These are phyloP conservation scores for Cossypha dichroa DNA, from an alignment of 2,797 vertebrate species.

Conservation along the genomic window DNA sequence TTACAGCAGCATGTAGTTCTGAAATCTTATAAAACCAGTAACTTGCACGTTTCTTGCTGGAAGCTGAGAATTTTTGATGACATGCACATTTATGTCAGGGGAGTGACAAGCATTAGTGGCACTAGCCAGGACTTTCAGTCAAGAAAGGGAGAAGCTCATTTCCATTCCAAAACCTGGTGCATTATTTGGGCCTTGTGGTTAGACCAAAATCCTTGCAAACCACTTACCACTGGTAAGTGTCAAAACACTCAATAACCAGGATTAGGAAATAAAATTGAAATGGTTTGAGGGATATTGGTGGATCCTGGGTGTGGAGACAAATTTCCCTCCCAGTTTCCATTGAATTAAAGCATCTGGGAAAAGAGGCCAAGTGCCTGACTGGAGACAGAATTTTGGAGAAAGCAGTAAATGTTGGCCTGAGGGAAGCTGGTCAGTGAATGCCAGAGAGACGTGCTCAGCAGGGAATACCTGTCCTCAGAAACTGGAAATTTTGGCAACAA, in stretches of 20 bases:
- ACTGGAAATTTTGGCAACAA: neutral
- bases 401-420: neutral
- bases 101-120: neutral
- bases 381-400: neutral
- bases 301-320: neutral
- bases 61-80: neutral
- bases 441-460: no score
- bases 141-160: neutral
- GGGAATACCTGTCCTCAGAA: neutral
- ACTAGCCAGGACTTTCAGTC: neutral
- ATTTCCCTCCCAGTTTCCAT: neutral
- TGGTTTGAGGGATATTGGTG: neutral
- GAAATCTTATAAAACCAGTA: neutral
- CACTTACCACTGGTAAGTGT: neutral
- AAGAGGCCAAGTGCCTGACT: neutral
- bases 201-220: neutral
- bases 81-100: neutral
- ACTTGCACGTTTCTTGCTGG: neutral
- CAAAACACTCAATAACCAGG: conserved; percentile 8
- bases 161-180: neutral
- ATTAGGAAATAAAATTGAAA: conserved; percentile 24
- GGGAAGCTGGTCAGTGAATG: neutral
- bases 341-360: neutral
- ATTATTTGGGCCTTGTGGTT: neutral
- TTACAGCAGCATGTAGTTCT: neutral